These are phyloP conservation scores for Poecilia latipinna DNA, from an alignment of 2,113 vertebrate species.

Conservation along the genomic window DNA sequence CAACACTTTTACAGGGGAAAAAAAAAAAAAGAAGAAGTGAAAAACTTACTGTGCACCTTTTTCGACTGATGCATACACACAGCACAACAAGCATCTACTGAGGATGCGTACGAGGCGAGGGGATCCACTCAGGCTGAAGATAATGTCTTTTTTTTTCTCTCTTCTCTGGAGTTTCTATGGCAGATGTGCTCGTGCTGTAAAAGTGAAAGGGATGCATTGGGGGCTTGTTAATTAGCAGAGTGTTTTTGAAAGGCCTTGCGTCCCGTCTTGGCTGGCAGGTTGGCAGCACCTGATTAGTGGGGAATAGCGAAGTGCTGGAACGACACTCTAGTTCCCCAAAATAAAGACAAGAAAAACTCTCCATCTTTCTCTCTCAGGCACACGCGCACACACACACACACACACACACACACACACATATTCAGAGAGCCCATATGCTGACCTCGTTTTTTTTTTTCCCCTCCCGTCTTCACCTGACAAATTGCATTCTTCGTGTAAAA, in stretches of 20 bases:
- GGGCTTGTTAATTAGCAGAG: constrained; percentile 78
- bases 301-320: constrained; percentile 69
- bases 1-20: constrained; percentile 44
- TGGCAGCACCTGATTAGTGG: constrained; percentile 82
- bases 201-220: constrained; percentile 68
- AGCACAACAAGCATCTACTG: constrained; percentile 65
- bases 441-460: constrained; percentile 65
- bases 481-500: constrained; percentile 65
- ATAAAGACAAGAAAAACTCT: constrained; percentile 71
- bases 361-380: constrained; percentile 32
- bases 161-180: constrained; percentile 60
- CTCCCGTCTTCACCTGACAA: constrained; percentile 74
- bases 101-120: constrained; percentile 52
- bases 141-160: constrained; percentile 72
- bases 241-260: constrained; percentile 73
- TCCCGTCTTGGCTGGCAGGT: constrained; percentile 80
- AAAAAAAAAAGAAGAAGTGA: constrained; percentile 43
- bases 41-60: constrained; percentile 53
- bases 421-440: constrained; percentile 52
- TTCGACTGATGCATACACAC: constrained; percentile 46
- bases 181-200: constrained; percentile 71
- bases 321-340: constrained; percentile 74
- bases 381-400: constrained; percentile 33
- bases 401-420: constrained; percentile 36
- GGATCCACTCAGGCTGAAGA: constrained; percentile 67